These are phyloP conservation scores for Leptura quadrifasciata DNA, from an alignment of 2,888 invertebrate genomes.

Conservation along the genomic window DNA sequence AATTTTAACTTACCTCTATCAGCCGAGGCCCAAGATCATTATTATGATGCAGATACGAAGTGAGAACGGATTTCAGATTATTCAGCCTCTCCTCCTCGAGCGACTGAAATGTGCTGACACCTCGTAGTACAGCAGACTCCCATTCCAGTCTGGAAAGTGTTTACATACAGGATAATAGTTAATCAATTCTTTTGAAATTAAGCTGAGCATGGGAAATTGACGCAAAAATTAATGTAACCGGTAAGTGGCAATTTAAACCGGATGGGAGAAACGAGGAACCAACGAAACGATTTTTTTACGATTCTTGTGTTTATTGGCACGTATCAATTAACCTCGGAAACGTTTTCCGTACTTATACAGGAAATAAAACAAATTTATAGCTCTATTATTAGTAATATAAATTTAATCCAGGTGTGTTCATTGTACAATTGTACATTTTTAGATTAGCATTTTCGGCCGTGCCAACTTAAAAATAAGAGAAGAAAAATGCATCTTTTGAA, in stretches of 20 bases:
- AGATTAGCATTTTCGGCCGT: background rate
- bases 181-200: too few relatives aligned
- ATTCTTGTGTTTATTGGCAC: too few relatives aligned
- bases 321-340: too few relatives aligned
- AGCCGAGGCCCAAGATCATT: slow-evolving; percentile 87
- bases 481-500: background rate
- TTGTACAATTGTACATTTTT: background rate
- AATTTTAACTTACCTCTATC: slow-evolving; percentile 77
- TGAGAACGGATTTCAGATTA: slow-evolving; percentile 84
- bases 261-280: too few relatives aligned
- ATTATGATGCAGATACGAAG: slow-evolving; percentile 80
- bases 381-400: background rate
- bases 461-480: background rate
- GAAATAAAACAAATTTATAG: too few relatives aligned
- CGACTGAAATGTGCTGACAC: slow-evolving; percentile 89
- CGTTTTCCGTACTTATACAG: too few relatives aligned
- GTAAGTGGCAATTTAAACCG: too few relatives aligned
- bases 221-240: too few relatives aligned
- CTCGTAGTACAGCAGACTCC: slow-evolving; percentile 92
- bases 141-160: slow-evolving; percentile 83
- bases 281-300: too few relatives aligned
- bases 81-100: slow-evolving; percentile 92
- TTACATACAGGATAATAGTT: background rate
- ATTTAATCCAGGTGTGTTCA: background rate
- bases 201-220: too few relatives aligned